Percentiles rank a stretch among this genome's conserved stretches.
Evolutionary conservation across 2,888 invertebrate species (phyloP).

Genomic region (Drosophila parthenogenetica): DNA sequence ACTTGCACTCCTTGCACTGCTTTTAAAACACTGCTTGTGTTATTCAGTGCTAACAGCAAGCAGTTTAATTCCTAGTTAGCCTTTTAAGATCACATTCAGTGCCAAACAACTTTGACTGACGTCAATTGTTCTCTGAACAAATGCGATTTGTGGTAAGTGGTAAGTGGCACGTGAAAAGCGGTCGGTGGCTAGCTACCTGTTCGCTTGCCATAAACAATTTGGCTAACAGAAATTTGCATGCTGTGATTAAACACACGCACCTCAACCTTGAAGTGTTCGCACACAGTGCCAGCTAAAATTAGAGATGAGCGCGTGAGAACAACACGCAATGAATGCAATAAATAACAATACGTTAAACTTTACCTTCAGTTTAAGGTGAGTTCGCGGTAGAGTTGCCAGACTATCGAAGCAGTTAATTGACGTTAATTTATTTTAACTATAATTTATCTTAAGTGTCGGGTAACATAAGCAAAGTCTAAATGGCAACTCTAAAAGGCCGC

Average conservation of each 20-base stretch:
- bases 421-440: no score
- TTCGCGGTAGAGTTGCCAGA: not conserved
- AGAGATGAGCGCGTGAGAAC: slow-evolving; percentile 22
- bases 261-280: slow-evolving; percentile 16
- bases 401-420: not conserved
- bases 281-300: slow-evolving; percentile 18
- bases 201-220: slow-evolving; percentile 23
- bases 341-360: slow-evolving; percentile 8
- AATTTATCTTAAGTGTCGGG: not conserved
- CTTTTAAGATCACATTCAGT: slow-evolving; percentile 8
- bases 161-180: not conserved
- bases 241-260: slow-evolving; percentile 10
- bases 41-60: slow-evolving; percentile 3
- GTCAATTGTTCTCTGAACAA: slow-evolving; percentile 15
- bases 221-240: slow-evolving; percentile 21
- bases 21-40: not conserved
- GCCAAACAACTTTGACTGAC: not conserved
- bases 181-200: not conserved
- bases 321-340: slow-evolving; percentile 5
- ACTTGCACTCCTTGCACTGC: not conserved
- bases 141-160: slow-evolving; percentile 6
- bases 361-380: slow-evolving; percentile 4
- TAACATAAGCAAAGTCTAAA: no score
- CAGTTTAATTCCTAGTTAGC: not conserved
- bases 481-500: no score